A percentile compares a stretch with the other conserved stretches of the same genome.
Evolutionary conservation across 2,797 vertebrate genomes (phyloP).

Genomic region (Sebastes cheni): DNA sequence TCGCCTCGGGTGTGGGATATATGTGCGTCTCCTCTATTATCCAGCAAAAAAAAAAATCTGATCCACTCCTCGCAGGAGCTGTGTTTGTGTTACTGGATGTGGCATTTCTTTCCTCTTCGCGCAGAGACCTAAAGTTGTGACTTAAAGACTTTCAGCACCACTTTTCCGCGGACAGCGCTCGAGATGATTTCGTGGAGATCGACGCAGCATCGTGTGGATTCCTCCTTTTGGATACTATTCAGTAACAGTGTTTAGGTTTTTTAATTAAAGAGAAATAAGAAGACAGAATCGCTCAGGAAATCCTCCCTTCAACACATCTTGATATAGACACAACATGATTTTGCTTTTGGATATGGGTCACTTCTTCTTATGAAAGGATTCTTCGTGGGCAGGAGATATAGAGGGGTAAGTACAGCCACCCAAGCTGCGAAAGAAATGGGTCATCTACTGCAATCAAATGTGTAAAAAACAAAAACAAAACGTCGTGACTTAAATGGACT

Average conservation of each 20-base stretch:
- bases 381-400: constrained; percentile 40
- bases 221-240: constrained; percentile 70
- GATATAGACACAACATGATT: constrained; percentile 16
- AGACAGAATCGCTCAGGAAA: constrained; percentile 39
- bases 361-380: constrained; percentile 57
- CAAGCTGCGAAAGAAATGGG: constrained; percentile 33
- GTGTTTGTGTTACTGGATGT: constrained; percentile 20
- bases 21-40: constrained; percentile 47
- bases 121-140: constrained; percentile 73
- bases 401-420: constrained; percentile 61
- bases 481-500: constrained; percentile 34
- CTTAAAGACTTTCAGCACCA: constrained; percentile 78
- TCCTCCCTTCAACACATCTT: not conserved
- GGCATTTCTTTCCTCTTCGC: constrained; percentile 15
- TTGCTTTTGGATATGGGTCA: constrained; percentile 70
- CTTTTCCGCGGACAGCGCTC: constrained; percentile 78
- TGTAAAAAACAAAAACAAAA: constrained; percentile 13
- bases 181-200: constrained; percentile 28
- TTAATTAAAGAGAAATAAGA: not conserved
- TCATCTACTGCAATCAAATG: constrained; percentile 18
- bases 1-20: constrained; percentile 72
- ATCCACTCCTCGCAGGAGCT: constrained; percentile 15
- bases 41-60: constrained; percentile 31
- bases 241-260: constrained; percentile 57
- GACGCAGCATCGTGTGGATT: constrained; percentile 65